Percentiles rank a stretch among this genome's conserved stretches.
phyloP scores from a whole-genome alignment of 2,113 vertebrate genomes.

The Thalassarche chlororhynchos region DNA sequence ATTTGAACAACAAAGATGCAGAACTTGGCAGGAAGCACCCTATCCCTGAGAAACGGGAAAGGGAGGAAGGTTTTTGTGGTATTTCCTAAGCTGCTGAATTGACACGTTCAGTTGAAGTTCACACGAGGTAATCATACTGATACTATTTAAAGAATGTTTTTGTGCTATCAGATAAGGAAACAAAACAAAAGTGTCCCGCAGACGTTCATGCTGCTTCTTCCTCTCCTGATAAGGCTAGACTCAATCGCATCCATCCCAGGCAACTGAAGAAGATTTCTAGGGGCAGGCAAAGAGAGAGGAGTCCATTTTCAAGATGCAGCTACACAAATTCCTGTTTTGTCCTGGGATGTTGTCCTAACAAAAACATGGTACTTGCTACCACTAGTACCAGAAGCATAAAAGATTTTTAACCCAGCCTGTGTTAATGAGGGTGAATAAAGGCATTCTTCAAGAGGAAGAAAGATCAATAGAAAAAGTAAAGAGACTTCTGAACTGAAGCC shows the following conservation, averaged over 20 bases:
- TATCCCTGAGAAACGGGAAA: neutral
- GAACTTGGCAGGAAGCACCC: neutral
- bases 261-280: neutral
- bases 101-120: neutral
- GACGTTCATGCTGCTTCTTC: neutral
- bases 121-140: neutral
- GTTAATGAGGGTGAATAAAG: neutral
- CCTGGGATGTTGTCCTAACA: neutral
- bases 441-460: neutral
- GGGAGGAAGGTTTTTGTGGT: neutral
- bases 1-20: neutral
- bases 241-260: neutral
- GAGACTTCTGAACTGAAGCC: neutral
- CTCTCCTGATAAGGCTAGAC: neutral
- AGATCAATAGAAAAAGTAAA: neutral
- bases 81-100: neutral
- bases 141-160: neutral
- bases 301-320: neutral
- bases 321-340: neutral
- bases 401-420: neutral
- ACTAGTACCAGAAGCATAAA: neutral
- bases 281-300: neutral
- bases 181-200: neutral
- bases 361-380: neutral
- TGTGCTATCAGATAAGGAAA: neutral